Base-by-base conservation (phyloP, 2,888 invertebrate genomes). In the Cheilosia variabilis region DNA sequence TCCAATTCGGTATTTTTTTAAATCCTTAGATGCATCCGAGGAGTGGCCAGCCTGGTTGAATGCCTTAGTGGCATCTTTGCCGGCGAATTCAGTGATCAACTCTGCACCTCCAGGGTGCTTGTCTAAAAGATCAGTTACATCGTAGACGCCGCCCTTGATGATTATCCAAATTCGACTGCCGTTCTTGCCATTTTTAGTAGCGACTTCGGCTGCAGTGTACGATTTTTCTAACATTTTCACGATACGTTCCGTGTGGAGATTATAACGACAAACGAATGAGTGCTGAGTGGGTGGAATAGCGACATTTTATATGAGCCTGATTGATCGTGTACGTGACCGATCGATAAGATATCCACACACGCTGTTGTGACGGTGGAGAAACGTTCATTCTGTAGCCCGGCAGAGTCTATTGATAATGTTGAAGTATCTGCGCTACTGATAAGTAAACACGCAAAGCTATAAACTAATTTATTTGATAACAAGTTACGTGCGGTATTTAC, bases 31-130 rank as follows among this genome's bases (percentile, higher is more conserved):
- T 0, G 96, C 96, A 89, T 96, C 95, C 0, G 93, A 89, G 0
- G 95, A 95, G 92, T 96, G 96, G 0, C 95, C 96, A 0, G 93
- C 93, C 43, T 94, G 93, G 37, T 95, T 93, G 90, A 95, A 96
- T 0, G 93, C 94, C 84, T 93, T 93, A 0, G 95, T 95, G 3
- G 93, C 94, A 90, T 96, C 95, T 88, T 92, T 94, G 9, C 96
- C 96, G 0, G 94, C 96, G 68, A 93, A 94, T 88, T 96, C 96
- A 19, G 92, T 88, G 45, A 96, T 92, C 15, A 94, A 87, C 31
- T 95, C 95, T 0, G 90, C 89, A 0, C 96, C 96, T 0, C 95
- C 96, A 0, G 96, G 96, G 92, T 96, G 96, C 95, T 96, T 93
- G 6, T 93, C 89, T 0, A 94, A 87, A 89, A 95, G 96, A 7